phyloP scores from a whole-genome alignment of 2,113 vertebrate genomes.

The Forbesichthys papilliferus region DNA sequence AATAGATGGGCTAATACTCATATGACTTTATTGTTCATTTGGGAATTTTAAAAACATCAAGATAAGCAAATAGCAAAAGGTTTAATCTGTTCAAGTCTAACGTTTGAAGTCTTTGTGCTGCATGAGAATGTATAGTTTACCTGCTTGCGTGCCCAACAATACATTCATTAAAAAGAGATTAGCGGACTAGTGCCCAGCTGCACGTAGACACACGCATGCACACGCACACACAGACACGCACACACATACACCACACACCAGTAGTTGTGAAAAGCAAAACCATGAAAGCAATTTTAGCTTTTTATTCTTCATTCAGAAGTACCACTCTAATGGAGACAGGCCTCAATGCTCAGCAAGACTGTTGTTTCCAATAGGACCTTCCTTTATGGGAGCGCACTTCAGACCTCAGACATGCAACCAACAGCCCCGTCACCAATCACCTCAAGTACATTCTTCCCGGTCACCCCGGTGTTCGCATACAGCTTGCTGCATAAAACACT shows the following conservation, averaged over 20 bases:
- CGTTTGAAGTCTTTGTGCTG: slow-evolving; percentile 17
- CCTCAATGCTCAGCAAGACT: slow-evolving; percentile 44
- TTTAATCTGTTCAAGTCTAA: slow-evolving; percentile 44
- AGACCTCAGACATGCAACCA: slow-evolving; percentile 37
- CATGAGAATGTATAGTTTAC: slow-evolving; percentile 48
- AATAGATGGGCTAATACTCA: no score
- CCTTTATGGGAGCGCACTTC: slow-evolving; percentile 47
- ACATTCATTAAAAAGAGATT: slow-evolving; percentile 81
- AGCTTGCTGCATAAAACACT: slow-evolving; percentile 9
- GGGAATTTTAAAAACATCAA: no score
- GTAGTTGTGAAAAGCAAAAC: background rate
- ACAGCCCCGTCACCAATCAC: slow-evolving; percentile 44
- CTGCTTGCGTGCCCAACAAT: slow-evolving; percentile 49
- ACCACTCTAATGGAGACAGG: slow-evolving; percentile 52
- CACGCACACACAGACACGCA: slow-evolving; percentile 9
- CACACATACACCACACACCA: slow-evolving; percentile 31
- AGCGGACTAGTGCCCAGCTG: slow-evolving; percentile 40
- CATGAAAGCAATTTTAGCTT: slow-evolving; percentile 41
- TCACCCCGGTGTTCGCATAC: slow-evolving; percentile 33
- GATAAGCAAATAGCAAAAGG: slow-evolving; percentile 4
- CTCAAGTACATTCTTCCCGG: slow-evolving; percentile 68
- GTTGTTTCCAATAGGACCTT: slow-evolving; percentile 46
- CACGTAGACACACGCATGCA: slow-evolving; percentile 13
- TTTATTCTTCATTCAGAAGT: slow-evolving; percentile 33
- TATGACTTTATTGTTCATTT: no score